Evolutionary conservation across 2,797 vertebrate genomes (phyloP), one percentile per base, ranked within the genome.

Genomic region (Silurus lanzhouensis): DNA sequence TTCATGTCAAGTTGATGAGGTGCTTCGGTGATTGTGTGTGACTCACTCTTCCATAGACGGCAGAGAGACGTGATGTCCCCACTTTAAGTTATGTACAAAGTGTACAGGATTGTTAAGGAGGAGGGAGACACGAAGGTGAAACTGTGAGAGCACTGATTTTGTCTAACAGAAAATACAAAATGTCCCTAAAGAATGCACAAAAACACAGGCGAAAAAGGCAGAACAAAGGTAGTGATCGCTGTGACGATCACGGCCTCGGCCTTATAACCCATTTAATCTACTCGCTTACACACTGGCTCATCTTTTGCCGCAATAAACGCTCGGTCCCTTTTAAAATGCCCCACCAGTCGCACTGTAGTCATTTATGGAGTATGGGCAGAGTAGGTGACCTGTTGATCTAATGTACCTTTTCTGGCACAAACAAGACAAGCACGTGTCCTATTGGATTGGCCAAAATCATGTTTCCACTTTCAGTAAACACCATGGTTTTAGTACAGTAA

Each of bases 91-190:
- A 78, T 44, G 31, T 14, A 22, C 20, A 78, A 78, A 63, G 3
- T 38, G 60, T 25, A 17, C 13, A 15, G 6, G 60, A 63, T 63
- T 14, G 63, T 63, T 46, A 61, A 78, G 52, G 75, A 27, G 46
- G 31, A 70, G 12, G 72, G 22, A 80, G 77, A 17, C 25, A 57
- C 15, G 70, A 55, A 67, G 60, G 55, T 31, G 12, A 77, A 70
- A 14, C 25, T 60, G 52, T 68, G 66, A 76, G 46, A 78, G 78
- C 52, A 55, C 22, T 68, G 44, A 38, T 70, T 14, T 27, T 58
- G 55, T 78, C 74, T 78, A 67, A 78, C 48, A 44, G 46, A 38
- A 14, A 57, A 58, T 25, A 25, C 38, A 66, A 77, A 76, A 67
- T 38, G 52, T 67, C 27, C 38, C 19, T 38, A 25, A n/a, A 68